Percentiles rank a stretch among this genome's conserved stretches.
Evolutionary conservation across 2,797 vertebrate genomes (phyloP).

Genomic region (Gymnoscopelus braueri): DNA sequence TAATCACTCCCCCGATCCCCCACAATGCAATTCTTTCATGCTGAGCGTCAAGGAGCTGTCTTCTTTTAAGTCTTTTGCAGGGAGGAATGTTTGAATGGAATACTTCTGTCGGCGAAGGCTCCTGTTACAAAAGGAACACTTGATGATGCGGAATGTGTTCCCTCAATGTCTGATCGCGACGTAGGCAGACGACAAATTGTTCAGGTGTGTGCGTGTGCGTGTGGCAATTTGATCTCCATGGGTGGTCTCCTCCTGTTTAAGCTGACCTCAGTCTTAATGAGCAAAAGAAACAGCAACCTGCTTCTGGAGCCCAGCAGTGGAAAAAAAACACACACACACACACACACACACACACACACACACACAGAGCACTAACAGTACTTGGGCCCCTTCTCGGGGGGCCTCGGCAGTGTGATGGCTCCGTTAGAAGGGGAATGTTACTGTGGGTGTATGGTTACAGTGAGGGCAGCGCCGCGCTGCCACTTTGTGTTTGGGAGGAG

Average conservation of each 20-base stretch:
- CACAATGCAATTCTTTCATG: too few relatives aligned
- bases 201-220: not conserved
- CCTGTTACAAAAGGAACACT: too few relatives aligned
- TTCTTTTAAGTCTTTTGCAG: too few relatives aligned
- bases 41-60: too few relatives aligned
- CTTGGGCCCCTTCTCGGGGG: not conserved
- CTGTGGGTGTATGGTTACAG: conserved; percentile 65
- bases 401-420: conserved; percentile 22
- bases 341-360: too few relatives aligned
- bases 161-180: too few relatives aligned
- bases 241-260: conserved; percentile 68
- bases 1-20: too few relatives aligned
- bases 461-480: conserved; percentile 52
- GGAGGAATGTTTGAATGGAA: too few relatives aligned
- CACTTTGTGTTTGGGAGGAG: conserved; percentile 67
- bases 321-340: not conserved
- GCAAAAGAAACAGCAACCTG: conserved; percentile 51
- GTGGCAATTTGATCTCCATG: conserved; percentile 56
- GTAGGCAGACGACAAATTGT: not conserved
- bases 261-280: conserved; percentile 63
- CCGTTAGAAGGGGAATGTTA: conserved; percentile 54
- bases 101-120: too few relatives aligned
- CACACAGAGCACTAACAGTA: too few relatives aligned
- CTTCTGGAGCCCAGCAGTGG: conserved; percentile 26
- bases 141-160: too few relatives aligned